Conservation (phyloP, 1,140 invertebrate species). For the Drosophila virilis region DNA sequence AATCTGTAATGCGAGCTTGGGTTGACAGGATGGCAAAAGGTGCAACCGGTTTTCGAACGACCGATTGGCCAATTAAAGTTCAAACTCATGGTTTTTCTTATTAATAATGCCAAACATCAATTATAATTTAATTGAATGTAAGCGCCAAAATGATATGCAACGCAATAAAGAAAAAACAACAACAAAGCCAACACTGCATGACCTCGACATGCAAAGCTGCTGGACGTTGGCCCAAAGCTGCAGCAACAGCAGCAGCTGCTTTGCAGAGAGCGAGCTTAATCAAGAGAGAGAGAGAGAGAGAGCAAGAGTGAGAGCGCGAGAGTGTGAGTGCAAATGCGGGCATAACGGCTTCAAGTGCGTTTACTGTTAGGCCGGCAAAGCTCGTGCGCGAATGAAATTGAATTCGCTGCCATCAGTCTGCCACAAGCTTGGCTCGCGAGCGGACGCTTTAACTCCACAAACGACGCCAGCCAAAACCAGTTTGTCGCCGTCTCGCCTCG, state of each 20-base stretch:
- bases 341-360: slow-evolving; percentile 62
- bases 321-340: slow-evolving; percentile 22
- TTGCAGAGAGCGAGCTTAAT: slow-evolving; percentile 32
- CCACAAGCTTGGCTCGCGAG: slow-evolving; percentile 72
- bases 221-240: slow-evolving; percentile 52
- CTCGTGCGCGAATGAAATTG: slow-evolving; percentile 57
- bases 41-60: slow-evolving; percentile 50
- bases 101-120: slow-evolving; percentile 56
- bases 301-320: not conserved
- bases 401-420: slow-evolving; percentile 78
- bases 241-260: slow-evolving; percentile 17
- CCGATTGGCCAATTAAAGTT: slow-evolving; percentile 69
- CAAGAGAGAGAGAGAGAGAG: not conserved
- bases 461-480: slow-evolving; percentile 46
- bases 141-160: slow-evolving; percentile 42
- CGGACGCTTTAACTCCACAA: slow-evolving; percentile 61
- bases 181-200: slow-evolving; percentile 49
- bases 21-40: slow-evolving; percentile 34
- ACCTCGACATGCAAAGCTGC: slow-evolving; percentile 77
- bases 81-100: slow-evolving; percentile 64
- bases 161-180: slow-evolving; percentile 58
- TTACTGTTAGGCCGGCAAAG: slow-evolving; percentile 70
- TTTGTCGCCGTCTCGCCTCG: slow-evolving; percentile 40
- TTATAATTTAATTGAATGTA: slow-evolving; percentile 78
- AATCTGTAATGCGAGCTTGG: slow-evolving; percentile 12